Conservation (phyloP, 2,888 invertebrate species). For the Apamea crenata region DNA sequence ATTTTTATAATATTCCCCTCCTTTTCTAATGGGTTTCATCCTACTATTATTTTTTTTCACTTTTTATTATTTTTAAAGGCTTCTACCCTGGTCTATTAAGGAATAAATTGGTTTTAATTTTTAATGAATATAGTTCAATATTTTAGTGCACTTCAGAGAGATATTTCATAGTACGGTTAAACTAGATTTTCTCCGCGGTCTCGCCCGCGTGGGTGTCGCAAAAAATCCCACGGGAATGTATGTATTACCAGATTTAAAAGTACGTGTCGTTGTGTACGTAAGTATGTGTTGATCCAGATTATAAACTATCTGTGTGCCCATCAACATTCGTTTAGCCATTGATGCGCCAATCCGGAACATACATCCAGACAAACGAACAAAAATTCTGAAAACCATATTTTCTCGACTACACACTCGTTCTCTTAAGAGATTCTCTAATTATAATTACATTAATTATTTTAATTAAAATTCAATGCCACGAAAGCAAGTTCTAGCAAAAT, state of each 20-base stretch:
- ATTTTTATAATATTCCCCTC: too few relatives aligned
- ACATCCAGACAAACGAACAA: not conserved
- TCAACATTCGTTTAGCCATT: not conserved
- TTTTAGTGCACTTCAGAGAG: not conserved
- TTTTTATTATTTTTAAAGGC: too few relatives aligned
- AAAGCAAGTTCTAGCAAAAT: slow-evolving; percentile 7
- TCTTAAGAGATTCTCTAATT: too few relatives aligned
- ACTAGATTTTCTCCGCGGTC: not conserved
- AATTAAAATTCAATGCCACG: not conserved
- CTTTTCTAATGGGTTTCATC: too few relatives aligned
- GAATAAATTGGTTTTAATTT: not conserved
- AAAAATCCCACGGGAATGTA: too few relatives aligned
- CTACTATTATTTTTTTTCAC: too few relatives aligned
- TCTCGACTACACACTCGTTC: too few relatives aligned
- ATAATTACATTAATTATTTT: not conserved
- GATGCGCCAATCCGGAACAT: not conserved
- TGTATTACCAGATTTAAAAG: too few relatives aligned
- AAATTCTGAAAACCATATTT: too few relatives aligned
- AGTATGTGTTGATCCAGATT: not conserved
- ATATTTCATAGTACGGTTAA: not conserved
- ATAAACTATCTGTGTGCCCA: not conserved
- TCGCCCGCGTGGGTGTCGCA: too few relatives aligned
- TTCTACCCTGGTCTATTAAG: too few relatives aligned
- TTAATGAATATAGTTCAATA: not conserved
- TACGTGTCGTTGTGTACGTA: too few relatives aligned